Evolutionary conservation across 2,888 invertebrate species (phyloP).

Genomic region (Heterodera filipjevi): DNA sequence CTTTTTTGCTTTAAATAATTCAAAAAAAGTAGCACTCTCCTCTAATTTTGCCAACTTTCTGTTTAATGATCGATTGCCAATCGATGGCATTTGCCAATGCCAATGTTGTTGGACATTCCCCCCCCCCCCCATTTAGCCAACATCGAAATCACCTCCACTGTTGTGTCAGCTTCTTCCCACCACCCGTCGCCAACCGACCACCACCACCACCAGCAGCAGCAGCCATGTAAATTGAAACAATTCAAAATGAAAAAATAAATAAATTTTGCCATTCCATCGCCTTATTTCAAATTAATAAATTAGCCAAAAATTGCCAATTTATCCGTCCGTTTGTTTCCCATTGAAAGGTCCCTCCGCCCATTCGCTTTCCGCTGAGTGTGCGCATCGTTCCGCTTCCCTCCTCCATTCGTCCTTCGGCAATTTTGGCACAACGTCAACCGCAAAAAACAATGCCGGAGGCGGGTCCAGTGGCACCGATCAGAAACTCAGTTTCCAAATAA

Average conservation of each 20-base stretch:
- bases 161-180: slow-evolving; percentile 39
- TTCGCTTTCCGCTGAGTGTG: not conserved
- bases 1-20: not conserved
- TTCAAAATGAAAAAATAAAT: too few species aligned
- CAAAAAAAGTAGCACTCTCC: not conserved
- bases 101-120: not conserved
- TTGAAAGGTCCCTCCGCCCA: slow-evolving; percentile 19
- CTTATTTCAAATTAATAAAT: too few species aligned
- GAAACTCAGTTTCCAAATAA: slow-evolving; percentile 46
- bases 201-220: slow-evolving; percentile 6
- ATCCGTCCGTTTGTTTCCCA: too few species aligned
- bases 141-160: slow-evolving; percentile 43
- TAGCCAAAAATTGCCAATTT: too few species aligned
- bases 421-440: slow-evolving; percentile 7
- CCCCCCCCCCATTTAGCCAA: slow-evolving; percentile 38
- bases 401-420: not conserved
- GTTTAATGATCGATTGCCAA: not conserved
- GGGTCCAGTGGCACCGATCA: slow-evolving; percentile 42
- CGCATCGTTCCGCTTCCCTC: not conserved
- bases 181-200: not conserved
- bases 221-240: slow-evolving; percentile 7
- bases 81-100: not conserved
- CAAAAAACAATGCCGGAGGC: not conserved
- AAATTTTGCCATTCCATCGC: too few species aligned
- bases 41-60: not conserved